Evolutionary conservation across 2,113 vertebrate genomes (phyloP), one percentile per base, ranked within the genome.

Genomic region (Vulpes vulpes): DNA sequence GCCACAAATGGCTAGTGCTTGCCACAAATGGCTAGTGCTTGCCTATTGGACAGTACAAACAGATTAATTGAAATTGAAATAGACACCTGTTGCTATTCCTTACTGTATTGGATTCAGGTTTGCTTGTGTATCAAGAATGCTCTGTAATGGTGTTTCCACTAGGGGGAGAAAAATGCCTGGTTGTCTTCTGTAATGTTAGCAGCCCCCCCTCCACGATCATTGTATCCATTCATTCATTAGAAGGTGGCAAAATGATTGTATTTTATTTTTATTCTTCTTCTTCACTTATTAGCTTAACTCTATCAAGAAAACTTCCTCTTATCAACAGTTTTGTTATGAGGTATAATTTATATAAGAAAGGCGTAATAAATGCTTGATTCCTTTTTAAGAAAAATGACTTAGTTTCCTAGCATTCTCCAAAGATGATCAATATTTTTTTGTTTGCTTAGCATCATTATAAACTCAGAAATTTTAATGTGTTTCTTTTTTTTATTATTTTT

Each of bases 191-290:
- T 2, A 43, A 49, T 62, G 32, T 76, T 85, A 71, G 17, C 27
- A 8, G 23, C 11, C 17, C 11, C 11, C 17, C 30, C 53, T 23
- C 59, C 53, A 73, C 32, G 59, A 79, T 73, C 25, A 2, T 35
- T 60, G 25, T 30, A 35, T 1, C 11, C 59, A 85, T 73, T 55
- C 20, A 84, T 65, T 95, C 55, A 88, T 59, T 64, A n/a, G 30
- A 32, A 22, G 30, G 25, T 82, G 0, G 32, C 55, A 79, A 85
- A 71, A 71, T 73, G 38, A 59, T 93, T 11, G 1, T n/a, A 65
- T 22, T 69, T 74, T 35, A 79, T 65, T 83, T 92, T 43, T 89
- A 71, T 71, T n/a, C 94, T 94, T 95, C 51, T 53, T 89, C 30
- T 90, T 89, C 43, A 53, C 35, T 91, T 97, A 67, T 65, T 93